Evolutionary conservation across 2,797 vertebrate genomes (phyloP), one percentile per base, ranked within the genome.

Genomic region (Malacoraja senta): DNA sequence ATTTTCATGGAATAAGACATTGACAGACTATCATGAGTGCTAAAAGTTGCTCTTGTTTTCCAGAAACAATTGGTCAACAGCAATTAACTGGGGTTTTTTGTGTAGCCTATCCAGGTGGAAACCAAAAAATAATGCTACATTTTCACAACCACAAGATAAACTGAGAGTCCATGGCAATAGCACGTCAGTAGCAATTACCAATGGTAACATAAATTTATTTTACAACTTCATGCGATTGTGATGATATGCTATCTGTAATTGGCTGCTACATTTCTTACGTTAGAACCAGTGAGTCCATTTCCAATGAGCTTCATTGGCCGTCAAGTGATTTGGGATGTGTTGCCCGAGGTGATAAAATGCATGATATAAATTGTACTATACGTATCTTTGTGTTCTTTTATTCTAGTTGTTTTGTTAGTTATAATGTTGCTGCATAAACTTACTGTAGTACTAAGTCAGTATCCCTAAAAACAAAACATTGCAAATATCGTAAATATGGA

Each of bases 1-100:
- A 95, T 95, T 94, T 94, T 71, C 15, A 94, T 94, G 94, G 95
- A 74, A 13, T 32, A 71, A 91, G 32, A 72, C 7, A 13, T 29
- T 44, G 38, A 53, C 32, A 63, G 21, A 15, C 0, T 71, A 91
- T 38, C 8, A 35, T 38, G 71, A 91, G 24, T 44, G 38, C 8
- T 91, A 91, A 24, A 29, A 74, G 0, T 6, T 53, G 44, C 44
- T 53, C 44, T 74, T 91, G 19, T 24, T 44, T 71, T 72, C 9
- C 26, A 44, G 24, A 53, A 74, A 38, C 3, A 44, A 74, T 91
- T 91, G 35, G 90, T 72, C 32, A 38, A 29, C 58, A 63, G n/a
- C 63, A 29, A 12, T 65, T 86, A 32, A 63, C 32, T n/a, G 17
- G 19, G 7, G 32, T 63, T 86, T 65, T n/a, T 0, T 65, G 13